Base-by-base conservation (phyloP, 1,140 invertebrate species). In the Calosoma granatense region DNA sequence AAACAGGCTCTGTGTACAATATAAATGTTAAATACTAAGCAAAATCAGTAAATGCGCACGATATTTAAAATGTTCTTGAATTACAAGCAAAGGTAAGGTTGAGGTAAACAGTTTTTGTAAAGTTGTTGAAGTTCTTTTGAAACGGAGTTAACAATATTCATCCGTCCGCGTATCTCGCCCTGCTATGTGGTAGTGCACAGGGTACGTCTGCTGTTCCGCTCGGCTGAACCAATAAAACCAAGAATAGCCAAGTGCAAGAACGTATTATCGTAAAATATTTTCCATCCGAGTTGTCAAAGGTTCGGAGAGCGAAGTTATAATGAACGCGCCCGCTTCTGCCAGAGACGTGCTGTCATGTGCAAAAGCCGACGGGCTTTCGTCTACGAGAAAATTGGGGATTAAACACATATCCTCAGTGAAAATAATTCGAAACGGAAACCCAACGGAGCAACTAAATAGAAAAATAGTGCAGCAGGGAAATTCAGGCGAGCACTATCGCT, bases 351-450 rank as follows among this genome's bases (percentile, higher is more conserved):
- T 47, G 41, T 47, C 41, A 47, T 47, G 41, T 47, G 41, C 41
- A 47, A 47, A 11, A 47, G 6, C n/a, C 17, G 41, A 36, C 26
- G n/a, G 26, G 26, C n/a, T n/a, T n/a, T n/a, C 26, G 26, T n/a
- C 9, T 47, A 47, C 15, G 41, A 4, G 41, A 47, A 47, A 47
- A 47, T 47, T 12, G 17, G 41, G 15, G 41, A 47, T 47, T 47
- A 47, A 47, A 17, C 41, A 47, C 41, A 47, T 17, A 47, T 47
- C 41, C 17, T 9, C 41, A 11, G 3, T 4, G 41, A 47, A 47
- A 47, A 47, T 47, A 47, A 47, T 47, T 11, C 41, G 41, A 47
- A 47, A 47, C 41, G 41, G 41, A 47, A 47, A 47, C 41, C 41
- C 41, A 47, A 47, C 41, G 41, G 41, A 47, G 6, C 41, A 47